Percentiles rank a stretch among this genome's conserved stretches.
Evolutionary conservation across 2,797 vertebrate species (phyloP).

Genomic region (Protonibea diacanthus): DNA sequence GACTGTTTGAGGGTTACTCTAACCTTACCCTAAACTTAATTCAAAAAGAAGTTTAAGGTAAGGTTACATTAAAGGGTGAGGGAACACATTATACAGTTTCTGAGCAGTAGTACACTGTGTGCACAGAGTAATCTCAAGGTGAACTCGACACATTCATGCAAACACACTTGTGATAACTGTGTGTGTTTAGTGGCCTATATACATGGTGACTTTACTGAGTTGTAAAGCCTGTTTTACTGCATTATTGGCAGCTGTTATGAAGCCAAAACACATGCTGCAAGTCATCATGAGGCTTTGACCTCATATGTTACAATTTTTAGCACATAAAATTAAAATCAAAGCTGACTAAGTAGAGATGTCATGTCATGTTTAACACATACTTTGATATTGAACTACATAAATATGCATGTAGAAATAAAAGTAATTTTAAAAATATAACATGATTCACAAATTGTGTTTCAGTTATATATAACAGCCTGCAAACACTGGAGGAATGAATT

Average conservation of each 20-base stretch:
- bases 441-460: too few relatives aligned
- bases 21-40: too few relatives aligned
- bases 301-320: neutral
- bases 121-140: slow-evolving; percentile 48
- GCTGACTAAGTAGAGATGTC: too few relatives aligned
- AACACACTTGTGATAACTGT: slow-evolving; percentile 35
- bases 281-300: neutral
- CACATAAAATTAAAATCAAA: too few relatives aligned
- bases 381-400: too few relatives aligned
- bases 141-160: slow-evolving; percentile 25
- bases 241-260: neutral
- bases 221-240: slow-evolving; percentile 2
- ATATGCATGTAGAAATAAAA: too few relatives aligned
- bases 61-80: neutral
- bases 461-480: too few relatives aligned
- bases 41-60: neutral
- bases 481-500: too few relatives aligned
- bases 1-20: too few relatives aligned
- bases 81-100: neutral
- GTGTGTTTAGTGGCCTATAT: slow-evolving; percentile 30
- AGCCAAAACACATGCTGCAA: neutral
- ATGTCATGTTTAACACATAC: too few relatives aligned
- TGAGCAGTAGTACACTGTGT: neutral
- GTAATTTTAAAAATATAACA: too few relatives aligned
- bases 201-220: neutral